Evolutionary conservation across 2,888 invertebrate species (phyloP), one percentile per base, ranked within the genome.

Genomic region (Sabatieria punctata): DNA sequence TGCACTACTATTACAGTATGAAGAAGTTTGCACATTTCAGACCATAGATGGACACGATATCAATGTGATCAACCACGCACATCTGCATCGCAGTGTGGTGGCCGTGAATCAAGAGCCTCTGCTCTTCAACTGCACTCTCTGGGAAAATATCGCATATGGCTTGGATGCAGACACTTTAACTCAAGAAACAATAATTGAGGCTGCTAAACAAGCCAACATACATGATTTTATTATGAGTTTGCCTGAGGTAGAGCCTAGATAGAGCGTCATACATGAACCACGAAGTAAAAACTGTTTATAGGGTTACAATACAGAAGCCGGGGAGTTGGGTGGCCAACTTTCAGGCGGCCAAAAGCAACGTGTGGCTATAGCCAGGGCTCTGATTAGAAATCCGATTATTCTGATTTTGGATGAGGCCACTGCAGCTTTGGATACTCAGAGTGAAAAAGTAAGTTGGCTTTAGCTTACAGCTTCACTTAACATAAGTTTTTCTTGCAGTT

Each of bases 71-170:
- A 19, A 36, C 36, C 15, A n/a, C 18, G 15, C 15, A 4, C 19
- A 36, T 15, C 36, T 36, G 36, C 36, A 19, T 19, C 15, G 36
- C 36, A 19, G 15, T 19, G 36, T 36, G 6, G 36, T 36, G 36
- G 18, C 36, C 36, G 36, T 36, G 18, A 36, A 36, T 15, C 41
- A 41, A 36, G 43, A 43, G 24, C 43, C 43, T 11, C 4, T 19
- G 23, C 35, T 43, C 23, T 43, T 43, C 35, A 22, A 19, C 23
- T 6, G 13, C 27, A 35, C 15, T 18, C 3, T 43, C 35, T 15
- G n/a, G 23, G 43, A 43, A 36, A 43, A 43, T 25, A 43, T 43
- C 43, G 22, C n/a, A 15, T 43, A 43, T 25, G 43, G 43, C 1
- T 6, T 43, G 35, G 43, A 43, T 4, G 11, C 4, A 8, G 8